A percentile compares a stretch with the other conserved stretches of the same genome.
phyloP scores from a whole-genome alignment of 2,888 invertebrate species.

The Diabrotica balteata region DNA sequence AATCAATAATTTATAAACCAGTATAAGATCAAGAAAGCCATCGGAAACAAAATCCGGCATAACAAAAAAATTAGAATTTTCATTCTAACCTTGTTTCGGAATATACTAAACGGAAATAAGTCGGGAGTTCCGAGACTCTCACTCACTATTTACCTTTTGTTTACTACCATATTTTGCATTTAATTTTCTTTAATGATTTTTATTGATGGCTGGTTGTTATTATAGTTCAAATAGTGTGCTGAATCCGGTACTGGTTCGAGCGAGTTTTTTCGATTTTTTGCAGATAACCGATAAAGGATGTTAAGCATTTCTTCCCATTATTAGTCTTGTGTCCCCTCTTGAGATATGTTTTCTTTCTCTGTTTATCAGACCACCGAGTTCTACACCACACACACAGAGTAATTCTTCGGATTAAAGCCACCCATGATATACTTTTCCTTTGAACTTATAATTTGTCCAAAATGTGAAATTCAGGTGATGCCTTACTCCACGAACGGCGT shows the following conservation, averaged over 20 bases:
- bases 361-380: slow-evolving; percentile 28
- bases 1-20: no score
- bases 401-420: slow-evolving; percentile 28
- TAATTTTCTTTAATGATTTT: no score
- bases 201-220: no score
- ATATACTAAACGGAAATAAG: no score
- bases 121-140: no score
- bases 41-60: no score
- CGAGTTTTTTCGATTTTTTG: slow-evolving; percentile 27
- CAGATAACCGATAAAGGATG: slow-evolving; percentile 31
- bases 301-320: slow-evolving; percentile 33
- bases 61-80: no score
- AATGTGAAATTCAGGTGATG: slow-evolving; percentile 25
- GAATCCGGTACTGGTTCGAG: slow-evolving; percentile 14
- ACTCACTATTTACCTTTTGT: no score
- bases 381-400: slow-evolving; percentile 30
- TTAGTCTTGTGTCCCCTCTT: slow-evolving; percentile 25
- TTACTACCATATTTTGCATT: no score
- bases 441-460: slow-evolving; percentile 36
- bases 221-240: not conserved
- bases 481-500: not conserved
- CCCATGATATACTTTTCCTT: slow-evolving; percentile 35
- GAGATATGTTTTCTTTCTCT: slow-evolving; percentile 24
- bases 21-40: no score
- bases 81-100: no score